phyloP scores from a whole-genome alignment of 2,113 vertebrate genomes.

The Prinia subflava region DNA sequence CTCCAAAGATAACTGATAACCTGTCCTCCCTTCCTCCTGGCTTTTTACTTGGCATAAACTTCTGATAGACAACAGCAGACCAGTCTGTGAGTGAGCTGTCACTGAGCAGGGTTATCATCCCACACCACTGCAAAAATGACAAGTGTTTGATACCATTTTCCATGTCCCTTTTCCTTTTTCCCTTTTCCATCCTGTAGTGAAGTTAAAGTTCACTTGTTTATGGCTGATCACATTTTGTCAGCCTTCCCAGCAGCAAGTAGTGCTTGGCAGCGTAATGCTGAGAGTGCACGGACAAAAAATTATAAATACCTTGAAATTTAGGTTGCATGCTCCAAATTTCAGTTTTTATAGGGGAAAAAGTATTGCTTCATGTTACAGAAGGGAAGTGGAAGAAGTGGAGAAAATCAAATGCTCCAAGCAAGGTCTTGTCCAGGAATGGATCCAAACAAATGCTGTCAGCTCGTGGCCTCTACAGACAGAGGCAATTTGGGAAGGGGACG shows the following conservation, averaged over 20 bases:
- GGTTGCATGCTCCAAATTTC: background rate
- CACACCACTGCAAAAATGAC: background rate
- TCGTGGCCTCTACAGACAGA: background rate
- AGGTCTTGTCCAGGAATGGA: background rate
- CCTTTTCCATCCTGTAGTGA: background rate
- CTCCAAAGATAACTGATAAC: background rate
- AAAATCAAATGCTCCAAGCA: background rate
- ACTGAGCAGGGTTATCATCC: background rate
- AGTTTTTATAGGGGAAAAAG: slow-evolving; percentile 21
- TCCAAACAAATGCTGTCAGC: background rate
- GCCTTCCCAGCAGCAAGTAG: slow-evolving; percentile 50
- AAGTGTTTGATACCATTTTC: background rate
- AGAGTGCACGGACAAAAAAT: slow-evolving; percentile 30
- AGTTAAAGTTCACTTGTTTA: slow-evolving; percentile 18
- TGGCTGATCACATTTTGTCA: slow-evolving; percentile 49
- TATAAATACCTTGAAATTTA: slow-evolving; percentile 53
- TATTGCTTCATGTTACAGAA: slow-evolving; percentile 19
- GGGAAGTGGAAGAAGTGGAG: slow-evolving; percentile 1
- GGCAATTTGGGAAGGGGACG: background rate
- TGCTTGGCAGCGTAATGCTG: slow-evolving; percentile 30
- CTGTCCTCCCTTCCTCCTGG: background rate
- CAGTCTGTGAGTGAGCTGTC: background rate
- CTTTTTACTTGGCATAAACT: background rate
- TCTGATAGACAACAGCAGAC: background rate
- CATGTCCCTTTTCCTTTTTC: background rate